Evolutionary conservation across 2,797 vertebrate species (phyloP), one percentile per base, ranked within the genome.

Genomic region (Myotis myotis): DNA sequence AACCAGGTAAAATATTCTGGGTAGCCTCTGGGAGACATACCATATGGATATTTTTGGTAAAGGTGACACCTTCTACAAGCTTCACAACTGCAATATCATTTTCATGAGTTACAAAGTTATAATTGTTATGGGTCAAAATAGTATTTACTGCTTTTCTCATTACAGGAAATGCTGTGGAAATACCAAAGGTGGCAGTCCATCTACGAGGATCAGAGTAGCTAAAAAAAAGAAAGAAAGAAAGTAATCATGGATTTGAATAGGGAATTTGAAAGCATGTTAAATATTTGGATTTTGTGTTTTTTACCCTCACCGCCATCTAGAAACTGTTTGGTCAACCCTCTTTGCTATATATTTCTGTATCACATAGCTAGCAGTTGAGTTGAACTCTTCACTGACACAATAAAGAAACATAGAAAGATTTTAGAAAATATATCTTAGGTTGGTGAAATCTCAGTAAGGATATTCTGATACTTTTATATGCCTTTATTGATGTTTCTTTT

Each of bases 71-170:
- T 64, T 6, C 1, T 0, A 55, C 70, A 86, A 97, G 97, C 71
- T 80, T 72, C 33, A 97, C 51, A 36, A 38, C 71, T 93, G 97
- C 97, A 75, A 97, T 97, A 49, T 97, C 97, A 13, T 97, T 96
- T 85, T 97, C 96, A 60, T 95, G 95, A 75, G 86, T 82, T 75
- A 2, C 0, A 44, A 28, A 4, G 4, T 15, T 68, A 72, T 97
- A 97, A 68, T 95, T 82, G 0, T 55, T 53, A 57, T 97, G 97
- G 30, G 84, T 30, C 91, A 72, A 3, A 94, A 97, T 97, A 28
- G 25, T 53, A 8, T 28, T 93, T 53, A 97, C 2, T 87, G 11
- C 22, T 57, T 28, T 38, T 93, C n/a, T 96, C n/a, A 41, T 13
- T 28, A 0, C 57, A 72, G 97, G 96, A 79, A 3, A 30, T 51